These are phyloP conservation scores for Zaprionus capensis DNA, from an alignment of 1,140 invertebrate genomes.

Conservation along the genomic window DNA sequence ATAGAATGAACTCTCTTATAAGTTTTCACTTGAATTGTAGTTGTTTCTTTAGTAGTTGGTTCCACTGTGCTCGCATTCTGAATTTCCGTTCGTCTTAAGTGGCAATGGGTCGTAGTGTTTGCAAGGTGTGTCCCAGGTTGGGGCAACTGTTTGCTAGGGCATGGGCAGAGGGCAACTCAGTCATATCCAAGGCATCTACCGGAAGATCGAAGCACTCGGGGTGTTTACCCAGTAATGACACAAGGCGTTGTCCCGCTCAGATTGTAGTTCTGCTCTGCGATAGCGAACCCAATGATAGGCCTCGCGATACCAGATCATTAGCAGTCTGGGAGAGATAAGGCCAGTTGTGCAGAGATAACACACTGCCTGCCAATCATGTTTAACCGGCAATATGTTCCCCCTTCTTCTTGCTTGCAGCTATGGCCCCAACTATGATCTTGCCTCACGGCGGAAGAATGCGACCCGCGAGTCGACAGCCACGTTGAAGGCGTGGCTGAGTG, in stretches of 20 bases:
- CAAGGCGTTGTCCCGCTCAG: slow-evolving; percentile 19
- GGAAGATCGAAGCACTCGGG: slow-evolving; percentile 38
- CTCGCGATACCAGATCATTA: background rate
- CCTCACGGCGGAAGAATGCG: slow-evolving; percentile 97
- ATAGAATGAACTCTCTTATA: too few relatives aligned
- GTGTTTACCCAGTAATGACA: slow-evolving; percentile 17
- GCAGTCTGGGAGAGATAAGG: background rate
- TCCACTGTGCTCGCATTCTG: background rate
- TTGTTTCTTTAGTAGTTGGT: background rate
- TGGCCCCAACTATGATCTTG: slow-evolving; percentile 96
- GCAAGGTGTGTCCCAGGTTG: background rate
- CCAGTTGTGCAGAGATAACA: background rate
- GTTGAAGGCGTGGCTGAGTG: slow-evolving; percentile 97
- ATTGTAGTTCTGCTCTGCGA: background rate
- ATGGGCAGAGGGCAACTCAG: background rate
- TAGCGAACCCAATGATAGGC: background rate
- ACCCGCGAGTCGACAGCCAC: slow-evolving; percentile 98
- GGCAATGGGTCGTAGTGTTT: background rate
- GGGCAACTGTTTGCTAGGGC: background rate
- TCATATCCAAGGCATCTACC: slow-evolving; percentile 33
- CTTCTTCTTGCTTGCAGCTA: slow-evolving; percentile 87
- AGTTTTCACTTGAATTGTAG: background rate
- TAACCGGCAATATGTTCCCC: slow-evolving; percentile 11
- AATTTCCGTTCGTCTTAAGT: background rate
- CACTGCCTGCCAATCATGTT: background rate